Percentiles rank a stretch among this genome's conserved stretches.
Conservation (phyloP, 2,113 vertebrate species). For the Hemiscyllium ocellatum region DNA sequence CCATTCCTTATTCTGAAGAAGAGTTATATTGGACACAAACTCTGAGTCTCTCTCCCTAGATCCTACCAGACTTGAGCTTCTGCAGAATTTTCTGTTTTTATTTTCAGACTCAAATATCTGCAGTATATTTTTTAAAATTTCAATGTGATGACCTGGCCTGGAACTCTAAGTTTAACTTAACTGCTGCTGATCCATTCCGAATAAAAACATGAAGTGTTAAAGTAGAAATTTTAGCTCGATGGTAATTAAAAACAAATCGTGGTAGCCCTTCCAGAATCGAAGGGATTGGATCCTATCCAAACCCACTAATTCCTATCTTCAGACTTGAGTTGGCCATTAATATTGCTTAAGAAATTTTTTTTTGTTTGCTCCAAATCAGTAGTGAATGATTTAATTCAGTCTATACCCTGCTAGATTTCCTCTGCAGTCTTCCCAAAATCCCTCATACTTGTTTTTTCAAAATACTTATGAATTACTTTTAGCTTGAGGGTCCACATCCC, state of each 20-base stretch:
- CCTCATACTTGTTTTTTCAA: too few species aligned
- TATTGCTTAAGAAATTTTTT: neutral
- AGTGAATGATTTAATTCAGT: neutral
- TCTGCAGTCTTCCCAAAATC: neutral
- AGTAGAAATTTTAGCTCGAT: neutral
- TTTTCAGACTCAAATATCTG: too few species aligned
- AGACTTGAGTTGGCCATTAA: neutral
- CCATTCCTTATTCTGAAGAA: too few species aligned
- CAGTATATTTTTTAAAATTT: neutral
- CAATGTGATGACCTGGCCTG: neutral
- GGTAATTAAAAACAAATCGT: neutral
- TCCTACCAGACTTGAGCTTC: too few species aligned
- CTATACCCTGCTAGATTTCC: neutral
- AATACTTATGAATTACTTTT: neutral
- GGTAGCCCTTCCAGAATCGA: neutral
- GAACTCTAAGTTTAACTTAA: neutral
- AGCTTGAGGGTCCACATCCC: neutral
- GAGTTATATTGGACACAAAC: too few species aligned
- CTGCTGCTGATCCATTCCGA: neutral
- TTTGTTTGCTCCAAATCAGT: neutral
- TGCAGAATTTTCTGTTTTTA: too few species aligned
- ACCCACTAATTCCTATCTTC: neutral
- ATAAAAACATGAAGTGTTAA: neutral
- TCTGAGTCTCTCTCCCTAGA: too few species aligned
- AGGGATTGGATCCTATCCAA: neutral